Base-by-base conservation (phyloP, 2,888 invertebrate genomes). In the Baronia brevicornis region DNA sequence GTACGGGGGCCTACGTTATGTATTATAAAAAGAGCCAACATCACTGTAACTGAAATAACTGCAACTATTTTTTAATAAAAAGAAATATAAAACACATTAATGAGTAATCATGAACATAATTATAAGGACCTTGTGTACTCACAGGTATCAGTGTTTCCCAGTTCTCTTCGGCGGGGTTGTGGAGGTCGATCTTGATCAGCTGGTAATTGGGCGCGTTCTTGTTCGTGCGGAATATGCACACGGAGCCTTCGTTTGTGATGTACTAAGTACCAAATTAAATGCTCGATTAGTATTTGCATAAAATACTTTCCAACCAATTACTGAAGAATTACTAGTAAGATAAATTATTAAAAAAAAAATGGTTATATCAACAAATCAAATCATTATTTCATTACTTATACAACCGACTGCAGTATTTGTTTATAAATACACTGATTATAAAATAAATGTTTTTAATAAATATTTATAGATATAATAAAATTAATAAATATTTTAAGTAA, bases 151-250 rank as follows among this genome's bases (percentile, higher is more conserved):
- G 84, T 1, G 91, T 92, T 14, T 75, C 74, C 97, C 98, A 98
- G 46, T 94, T 89, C 33, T 90, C 89, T 70, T 92, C 88, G 0
- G 77, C 80, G 4, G 90, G 90, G 58, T 91, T 86, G 40, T 88
- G 71, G 36, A 95, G 87, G 71, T 96, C 92, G 45, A 98, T 94
- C 46, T 88, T 87, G 57, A 98, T 89, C 21, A 98, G 86, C 42
- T 92, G 90, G 78, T 96, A 97, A 74, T 96, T 96, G 3, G 97
- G 94, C 1, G 98, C 94, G 69, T 95, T 88, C 72, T 94, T 94
- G 75, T 98, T 98, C 10, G 98, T 98, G 24, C 93, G 90, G 71
- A 98, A 94, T 57, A 94, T 89, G 44, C 92, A 91, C 48, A 91
- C 87, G 0, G 90, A 87, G 0, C 91, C 96, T 42, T 92, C 90